Percentiles rank a stretch among this genome's conserved stretches.
These are phyloP conservation scores for Melopsittacus undulatus DNA, from an alignment of 2,797 vertebrate genomes.

Conservation along the genomic window DNA sequence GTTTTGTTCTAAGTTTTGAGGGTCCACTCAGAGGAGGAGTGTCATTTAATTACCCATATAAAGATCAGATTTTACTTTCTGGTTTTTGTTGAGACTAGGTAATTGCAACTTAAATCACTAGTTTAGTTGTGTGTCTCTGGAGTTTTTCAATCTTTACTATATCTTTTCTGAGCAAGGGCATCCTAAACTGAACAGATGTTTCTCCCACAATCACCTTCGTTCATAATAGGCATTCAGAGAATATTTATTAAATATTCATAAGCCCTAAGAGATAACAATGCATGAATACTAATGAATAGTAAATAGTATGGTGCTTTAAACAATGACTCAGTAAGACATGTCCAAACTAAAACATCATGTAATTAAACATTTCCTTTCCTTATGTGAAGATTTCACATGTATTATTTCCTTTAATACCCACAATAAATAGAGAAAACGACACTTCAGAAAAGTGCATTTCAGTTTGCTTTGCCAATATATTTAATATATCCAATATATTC, in stretches of 20 bases:
- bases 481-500: background rate
- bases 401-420: background rate
- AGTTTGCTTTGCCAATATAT: background rate
- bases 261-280: constrained; percentile 20
- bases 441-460: background rate
- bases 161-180: constrained; percentile 15
- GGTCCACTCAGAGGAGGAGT: background rate
- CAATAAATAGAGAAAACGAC: background rate
- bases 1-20: background rate
- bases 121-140: background rate
- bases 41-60: background rate
- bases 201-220: background rate
- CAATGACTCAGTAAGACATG: background rate
- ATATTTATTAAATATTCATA: constrained; percentile 51
- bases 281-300: constrained; percentile 45
- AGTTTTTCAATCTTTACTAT: background rate
- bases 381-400: background rate
- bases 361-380: background rate
- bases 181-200: constrained; percentile 49
- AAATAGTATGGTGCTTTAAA: background rate
- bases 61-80: background rate
- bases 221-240: constrained; percentile 31
- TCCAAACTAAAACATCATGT: background rate
- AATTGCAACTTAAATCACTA: background rate
- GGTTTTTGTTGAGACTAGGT: background rate